Evolutionary conservation across 2,797 vertebrate genomes (phyloP), one percentile per base, ranked within the genome.

Genomic region (Novumbra hubbsi): DNA sequence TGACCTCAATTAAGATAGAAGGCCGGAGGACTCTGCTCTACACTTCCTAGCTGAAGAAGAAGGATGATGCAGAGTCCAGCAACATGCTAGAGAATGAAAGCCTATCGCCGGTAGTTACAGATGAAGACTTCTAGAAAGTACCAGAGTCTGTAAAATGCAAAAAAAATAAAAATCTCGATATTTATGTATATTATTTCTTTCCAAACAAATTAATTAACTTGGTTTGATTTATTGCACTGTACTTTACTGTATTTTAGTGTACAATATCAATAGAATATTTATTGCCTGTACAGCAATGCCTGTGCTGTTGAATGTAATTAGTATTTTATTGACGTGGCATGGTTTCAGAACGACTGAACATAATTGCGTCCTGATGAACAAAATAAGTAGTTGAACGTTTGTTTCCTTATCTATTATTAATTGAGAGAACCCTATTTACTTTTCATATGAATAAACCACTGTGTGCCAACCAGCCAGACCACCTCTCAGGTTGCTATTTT

Each of bases 381-480:
- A 28, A 32, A 65, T 32, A 30, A 32, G 27, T 65, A 34, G 30
- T 65, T 2, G 5, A 19, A 64, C 4, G 16, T 30, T 28, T 64
- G 63, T 65, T 32, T 32, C 17, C 63, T 32, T 30, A 32, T 65
- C 28, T 65, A 65, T 32, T 60, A 60, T 60, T 60, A 60, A 60
- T 65, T 34, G 17, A 30, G 63, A 64, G 24, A 17, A 16, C 28
- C 28, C 32, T 65, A 65, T 32, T 65, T 32, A 32, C 27, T 16
- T 32, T 65, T 64, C n/a, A 27, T 24, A 60, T 60, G 21, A 60
- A 60, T 60, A 24, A 60, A 24, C n/a, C 55, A 27, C 21, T 60
- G 55, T 60, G 55, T 60, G 55, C 55, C 55, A 60, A 17, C 55
- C n/a, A 60, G 14, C 21, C 55, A 60, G 24, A 21, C 55, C 2